Evolutionary conservation across 2,888 invertebrate genomes (phyloP).

Genomic region (Diaphora mendica): DNA sequence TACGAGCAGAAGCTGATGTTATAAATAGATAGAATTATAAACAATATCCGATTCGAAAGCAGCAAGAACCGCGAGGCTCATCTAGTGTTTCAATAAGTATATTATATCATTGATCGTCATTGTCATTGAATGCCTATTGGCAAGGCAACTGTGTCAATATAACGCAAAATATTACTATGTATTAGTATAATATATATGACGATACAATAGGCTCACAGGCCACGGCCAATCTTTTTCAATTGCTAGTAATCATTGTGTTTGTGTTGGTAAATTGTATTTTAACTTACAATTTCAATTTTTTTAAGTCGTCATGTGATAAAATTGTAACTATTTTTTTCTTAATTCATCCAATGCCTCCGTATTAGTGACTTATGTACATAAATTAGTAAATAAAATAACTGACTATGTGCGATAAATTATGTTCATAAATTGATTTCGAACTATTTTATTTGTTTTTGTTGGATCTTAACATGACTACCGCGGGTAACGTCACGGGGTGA

Average conservation of each 20-base stretch:
- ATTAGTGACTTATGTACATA: neutral
- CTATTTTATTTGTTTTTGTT: too few relatives aligned
- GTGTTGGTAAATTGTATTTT: neutral
- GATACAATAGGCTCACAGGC: neutral
- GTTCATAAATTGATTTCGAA: too few relatives aligned
- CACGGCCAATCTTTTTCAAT: conserved; percentile 4
- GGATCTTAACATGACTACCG: too few relatives aligned
- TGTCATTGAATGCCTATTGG: neutral
- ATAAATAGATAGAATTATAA: too few relatives aligned
- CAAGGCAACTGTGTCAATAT: neutral
- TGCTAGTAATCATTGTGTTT: conserved; percentile 1
- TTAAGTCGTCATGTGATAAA: neutral
- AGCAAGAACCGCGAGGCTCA: too few relatives aligned
- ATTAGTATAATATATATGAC: neutral
- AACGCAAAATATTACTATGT: neutral
- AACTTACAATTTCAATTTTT: neutral
- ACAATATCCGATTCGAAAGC: too few relatives aligned
- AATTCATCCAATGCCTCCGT: neutral
- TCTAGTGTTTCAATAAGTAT: neutral
- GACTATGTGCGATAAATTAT: neutral
- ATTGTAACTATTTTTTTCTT: neutral
- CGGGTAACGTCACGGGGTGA: too few relatives aligned
- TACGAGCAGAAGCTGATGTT: too few relatives aligned
- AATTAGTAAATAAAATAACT: neutral
- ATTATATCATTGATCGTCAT: neutral